These are phyloP conservation scores for Mechanitis mazaeus DNA, from an alignment of 2,888 invertebrate genomes.

Conservation along the genomic window DNA sequence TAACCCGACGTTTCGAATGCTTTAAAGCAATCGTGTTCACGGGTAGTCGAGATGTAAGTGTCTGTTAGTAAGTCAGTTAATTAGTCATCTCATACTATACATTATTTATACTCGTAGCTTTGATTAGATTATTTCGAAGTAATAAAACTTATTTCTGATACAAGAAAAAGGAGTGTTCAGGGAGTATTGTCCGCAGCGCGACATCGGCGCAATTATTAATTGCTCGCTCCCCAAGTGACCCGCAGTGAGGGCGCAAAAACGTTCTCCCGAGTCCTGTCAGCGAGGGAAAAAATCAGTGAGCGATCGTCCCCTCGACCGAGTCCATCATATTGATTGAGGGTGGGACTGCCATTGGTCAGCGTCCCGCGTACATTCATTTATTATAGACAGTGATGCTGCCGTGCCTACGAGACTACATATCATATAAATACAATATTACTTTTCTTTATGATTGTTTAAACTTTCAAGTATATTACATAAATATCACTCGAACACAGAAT, in stretches of 20 bases:
- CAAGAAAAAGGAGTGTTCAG: constrained; percentile 56
- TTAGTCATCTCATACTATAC: too few species aligned
- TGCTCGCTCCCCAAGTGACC: constrained; percentile 60
- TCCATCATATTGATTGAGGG: constrained; percentile 79
- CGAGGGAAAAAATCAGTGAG: constrained; percentile 78
- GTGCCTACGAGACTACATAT: constrained; percentile 12
- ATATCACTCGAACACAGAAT: not conserved
- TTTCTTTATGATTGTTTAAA: too few species aligned
- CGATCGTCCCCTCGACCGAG: constrained; percentile 76
- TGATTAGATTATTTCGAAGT: constrained; percentile 22
- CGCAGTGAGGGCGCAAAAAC: constrained; percentile 71
- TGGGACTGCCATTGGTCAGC: constrained; percentile 76
- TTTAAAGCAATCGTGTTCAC: too few species aligned
- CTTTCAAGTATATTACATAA: too few species aligned
- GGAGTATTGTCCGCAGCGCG: constrained; percentile 27
- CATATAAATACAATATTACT: not conserved
- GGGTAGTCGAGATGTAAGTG: too few species aligned
- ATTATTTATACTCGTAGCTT: not conserved
- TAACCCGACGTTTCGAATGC: too few species aligned
- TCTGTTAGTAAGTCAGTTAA: too few species aligned
- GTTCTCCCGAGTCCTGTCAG: constrained; percentile 74
- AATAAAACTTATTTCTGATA: constrained; percentile 24
- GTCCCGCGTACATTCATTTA: constrained; percentile 76
- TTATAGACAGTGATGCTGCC: constrained; percentile 75
- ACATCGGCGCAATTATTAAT: constrained; percentile 66